A percentile compares a stretch with the other conserved stretches of the same genome.
phyloP scores from a whole-genome alignment of 2,888 invertebrate species.

The Ophonus ardosiacus region DNA sequence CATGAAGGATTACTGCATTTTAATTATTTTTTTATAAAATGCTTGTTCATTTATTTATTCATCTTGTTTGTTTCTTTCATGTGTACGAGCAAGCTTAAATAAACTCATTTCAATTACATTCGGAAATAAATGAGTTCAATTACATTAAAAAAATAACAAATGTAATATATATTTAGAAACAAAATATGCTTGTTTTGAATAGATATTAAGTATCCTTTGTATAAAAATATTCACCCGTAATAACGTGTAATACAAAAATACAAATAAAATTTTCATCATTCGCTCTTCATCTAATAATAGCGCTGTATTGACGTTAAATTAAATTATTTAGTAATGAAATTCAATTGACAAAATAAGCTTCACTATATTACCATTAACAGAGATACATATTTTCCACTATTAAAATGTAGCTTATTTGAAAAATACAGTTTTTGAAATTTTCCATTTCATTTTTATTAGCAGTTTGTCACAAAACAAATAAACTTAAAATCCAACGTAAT shows the following conservation, averaged over 20 bases:
- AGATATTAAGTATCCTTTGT: neutral
- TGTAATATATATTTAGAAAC: neutral
- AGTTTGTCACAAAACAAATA: neutral
- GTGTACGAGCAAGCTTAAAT: neutral
- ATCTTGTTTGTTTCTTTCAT: neutral
- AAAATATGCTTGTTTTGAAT: neutral
- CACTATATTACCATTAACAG: constrained; percentile 23
- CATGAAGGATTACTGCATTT: no score
- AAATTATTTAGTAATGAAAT: constrained; percentile 39
- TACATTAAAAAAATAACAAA: neutral
- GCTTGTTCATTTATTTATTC: neutral
- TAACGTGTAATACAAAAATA: neutral
- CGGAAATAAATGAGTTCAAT: neutral
- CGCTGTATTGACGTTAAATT: neutral
- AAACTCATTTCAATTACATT: neutral
- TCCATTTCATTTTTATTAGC: neutral
- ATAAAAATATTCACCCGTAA: neutral
- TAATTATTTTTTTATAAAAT: neutral
- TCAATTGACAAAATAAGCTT: constrained; percentile 1
- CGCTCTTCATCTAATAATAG: neutral
- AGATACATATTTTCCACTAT: constrained; percentile 41
- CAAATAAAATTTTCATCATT: neutral
- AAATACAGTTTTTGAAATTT: constrained; percentile 16
- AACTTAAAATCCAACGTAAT: neutral
- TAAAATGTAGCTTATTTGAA: constrained; percentile 38